phyloP scores from a whole-genome alignment of 1,140 invertebrate species.

The Platyscapa corneri region DNA sequence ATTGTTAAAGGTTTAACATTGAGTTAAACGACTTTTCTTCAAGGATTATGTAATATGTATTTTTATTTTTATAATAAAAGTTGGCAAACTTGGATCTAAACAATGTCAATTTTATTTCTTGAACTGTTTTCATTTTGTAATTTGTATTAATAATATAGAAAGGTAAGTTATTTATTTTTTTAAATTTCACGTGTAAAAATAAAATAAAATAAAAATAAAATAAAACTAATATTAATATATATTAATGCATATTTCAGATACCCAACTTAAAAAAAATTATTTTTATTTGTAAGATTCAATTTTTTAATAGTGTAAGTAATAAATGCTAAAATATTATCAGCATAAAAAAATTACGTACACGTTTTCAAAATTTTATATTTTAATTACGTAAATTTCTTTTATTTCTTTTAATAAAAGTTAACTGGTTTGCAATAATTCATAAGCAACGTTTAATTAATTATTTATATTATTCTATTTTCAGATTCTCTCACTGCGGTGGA shows the following conservation, averaged over 20 bases:
- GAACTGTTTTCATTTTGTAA: neutral
- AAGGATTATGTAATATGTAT: neutral
- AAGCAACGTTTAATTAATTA: neutral
- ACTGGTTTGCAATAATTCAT: neutral
- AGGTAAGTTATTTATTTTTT: constrained; percentile 25
- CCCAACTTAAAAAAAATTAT: neutral
- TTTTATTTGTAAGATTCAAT: neutral
- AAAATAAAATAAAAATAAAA: too few relatives aligned
- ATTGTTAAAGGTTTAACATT: too few relatives aligned
- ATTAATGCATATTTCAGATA: neutral
- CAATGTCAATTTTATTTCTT: neutral
- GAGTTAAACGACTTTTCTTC: too few relatives aligned
- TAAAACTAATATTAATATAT: too few relatives aligned
- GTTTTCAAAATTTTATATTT: neutral
- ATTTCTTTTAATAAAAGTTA: neutral
- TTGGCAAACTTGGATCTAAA: neutral
- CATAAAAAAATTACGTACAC: neutral
- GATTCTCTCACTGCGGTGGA: neutral
- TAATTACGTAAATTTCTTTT: neutral
- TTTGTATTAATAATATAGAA: neutral
- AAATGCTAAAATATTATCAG: neutral
- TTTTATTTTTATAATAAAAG: neutral
- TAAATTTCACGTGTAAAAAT: neutral
- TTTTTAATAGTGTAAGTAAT: constrained; percentile 20
- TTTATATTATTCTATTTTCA: constrained; percentile 24